These are phyloP conservation scores for Drepanosiphum platanoidis DNA, from an alignment of 2,888 invertebrate genomes.

Conservation along the genomic window DNA sequence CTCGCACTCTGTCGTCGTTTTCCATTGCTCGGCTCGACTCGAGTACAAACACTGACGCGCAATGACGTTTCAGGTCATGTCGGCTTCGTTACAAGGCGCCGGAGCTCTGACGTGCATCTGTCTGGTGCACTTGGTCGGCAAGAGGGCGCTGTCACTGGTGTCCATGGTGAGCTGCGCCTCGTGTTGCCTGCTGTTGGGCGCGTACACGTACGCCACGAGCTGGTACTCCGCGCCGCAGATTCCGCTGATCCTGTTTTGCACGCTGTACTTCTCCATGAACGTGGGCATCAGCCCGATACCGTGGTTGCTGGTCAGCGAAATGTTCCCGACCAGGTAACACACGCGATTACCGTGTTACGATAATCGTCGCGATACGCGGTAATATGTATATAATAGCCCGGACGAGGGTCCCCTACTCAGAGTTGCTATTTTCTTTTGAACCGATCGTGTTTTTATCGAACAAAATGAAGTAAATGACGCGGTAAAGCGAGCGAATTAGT, in stretches of 20 bases:
- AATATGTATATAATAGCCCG: too few relatives aligned
- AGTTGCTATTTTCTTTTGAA: too few relatives aligned
- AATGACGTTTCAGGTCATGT: conserved; percentile 64
- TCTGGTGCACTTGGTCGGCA: conserved; percentile 65
- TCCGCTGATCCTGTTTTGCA: conserved; percentile 69
- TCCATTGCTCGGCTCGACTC: too few relatives aligned
- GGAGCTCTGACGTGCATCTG: conserved; percentile 64
- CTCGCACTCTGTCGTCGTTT: too few relatives aligned
- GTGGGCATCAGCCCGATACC: conserved; percentile 69
- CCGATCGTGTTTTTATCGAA: too few relatives aligned
- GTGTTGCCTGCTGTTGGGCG: conserved; percentile 68
- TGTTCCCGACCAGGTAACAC: conserved; percentile 71
- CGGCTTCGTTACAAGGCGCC: conserved; percentile 64
- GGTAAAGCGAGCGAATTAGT: too few relatives aligned
- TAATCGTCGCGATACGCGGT: too few relatives aligned
- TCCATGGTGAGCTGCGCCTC: conserved; percentile 68
- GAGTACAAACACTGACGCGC: neutral
- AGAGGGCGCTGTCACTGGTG: conserved; percentile 68
- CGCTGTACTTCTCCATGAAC: conserved; percentile 68
- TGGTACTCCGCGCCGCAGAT: conserved; percentile 67
- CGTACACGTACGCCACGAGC: conserved; percentile 67
- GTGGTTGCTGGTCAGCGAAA: conserved; percentile 72
- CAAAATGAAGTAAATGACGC: too few relatives aligned
- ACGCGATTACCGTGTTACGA: neutral
- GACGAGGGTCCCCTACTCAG: too few relatives aligned